Conservation (phyloP, 2,888 invertebrate species). For the Apodemia zela region DNA sequence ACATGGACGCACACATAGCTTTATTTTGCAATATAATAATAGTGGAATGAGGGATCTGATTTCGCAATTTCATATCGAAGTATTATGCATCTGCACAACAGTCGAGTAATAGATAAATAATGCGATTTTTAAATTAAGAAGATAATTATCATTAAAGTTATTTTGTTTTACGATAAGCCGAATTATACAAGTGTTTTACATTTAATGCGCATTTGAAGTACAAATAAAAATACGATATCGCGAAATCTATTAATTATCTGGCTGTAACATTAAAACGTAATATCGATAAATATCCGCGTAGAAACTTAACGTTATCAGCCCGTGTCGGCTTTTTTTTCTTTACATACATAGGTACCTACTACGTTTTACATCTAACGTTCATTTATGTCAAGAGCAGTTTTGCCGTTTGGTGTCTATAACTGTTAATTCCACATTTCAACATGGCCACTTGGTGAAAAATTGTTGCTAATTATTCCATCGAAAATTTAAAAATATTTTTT, state of each 20-base stretch:
- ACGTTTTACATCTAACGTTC: neutral
- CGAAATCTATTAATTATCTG: constrained; percentile 22
- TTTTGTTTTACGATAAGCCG: neutral
- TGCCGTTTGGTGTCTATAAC: too few relatives aligned
- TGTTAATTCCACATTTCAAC: too few relatives aligned
- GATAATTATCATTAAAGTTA: neutral
- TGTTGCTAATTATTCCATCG: too few relatives aligned
- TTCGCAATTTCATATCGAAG: neutral
- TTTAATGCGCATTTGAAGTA: neutral
- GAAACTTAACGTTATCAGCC: constrained; percentile 25
- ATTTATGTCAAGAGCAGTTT: too few relatives aligned
- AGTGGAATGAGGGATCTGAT: too few relatives aligned
- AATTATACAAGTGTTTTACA: neutral
- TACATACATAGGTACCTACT: neutral
- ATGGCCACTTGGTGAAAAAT: neutral
- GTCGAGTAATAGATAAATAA: neutral
- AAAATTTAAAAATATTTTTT: neutral
- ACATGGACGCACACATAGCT: too few relatives aligned
- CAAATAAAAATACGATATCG: constrained; percentile 12
- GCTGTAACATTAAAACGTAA: constrained; percentile 23
- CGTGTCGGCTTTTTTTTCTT: constrained; percentile 22
- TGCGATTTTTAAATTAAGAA: neutral
- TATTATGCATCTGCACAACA: neutral
- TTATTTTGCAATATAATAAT: too few relatives aligned
- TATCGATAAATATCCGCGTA: constrained; percentile 32